Evolutionary conservation across 53 echinoderm and acorn worm species (phyloP), one percentile per base, ranked within the genome.

Genomic region (Antedon mediterranea): DNA sequence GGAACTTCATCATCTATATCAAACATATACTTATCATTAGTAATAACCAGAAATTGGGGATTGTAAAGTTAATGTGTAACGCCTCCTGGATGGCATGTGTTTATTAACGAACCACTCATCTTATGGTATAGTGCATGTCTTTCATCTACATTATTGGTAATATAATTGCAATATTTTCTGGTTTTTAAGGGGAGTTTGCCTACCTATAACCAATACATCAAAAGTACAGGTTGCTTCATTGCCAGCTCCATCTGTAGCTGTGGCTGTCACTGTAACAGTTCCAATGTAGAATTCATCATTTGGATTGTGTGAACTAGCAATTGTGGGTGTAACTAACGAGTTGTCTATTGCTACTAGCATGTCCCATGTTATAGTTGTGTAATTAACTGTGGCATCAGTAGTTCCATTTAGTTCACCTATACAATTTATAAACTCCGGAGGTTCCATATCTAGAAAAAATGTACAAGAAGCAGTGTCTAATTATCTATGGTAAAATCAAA

Each of bases 361-460:
- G 57, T 1, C 23, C 57, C 57, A 57, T 15, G 14, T 57, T 3
- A 57, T 23, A 13, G 23, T 57, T 57, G 57, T 57, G 23, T 57
- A 57, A 57, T 57, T 57, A 3, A 57, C 57, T 57, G 14, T 11
- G 2, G 9, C 20, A 57, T 26, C 33, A 8, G 85, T 82, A 3
- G 85, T 79, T 32, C 73, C 43, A 2, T 44, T 75, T 11, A 74
- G 30, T 74, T 72, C 71, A 80, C 8, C 26, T 43, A 80, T 85
- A 44, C 85, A 85, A 26, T 42, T 41, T 5, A 33, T 75, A 13
- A 85, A 31, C 26, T 33, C 75, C 34, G 85, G 85, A 0, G 71
- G 30, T 28, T 77, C 88, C 31, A 41, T 14, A 33, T 88, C 88
- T 88, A 32, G 18, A 23, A 82, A 43, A 43, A 0, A n/a, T n/a